Evolutionary conservation across 2,888 invertebrate species (phyloP).

Genomic region (Subacronicta megacephala): DNA sequence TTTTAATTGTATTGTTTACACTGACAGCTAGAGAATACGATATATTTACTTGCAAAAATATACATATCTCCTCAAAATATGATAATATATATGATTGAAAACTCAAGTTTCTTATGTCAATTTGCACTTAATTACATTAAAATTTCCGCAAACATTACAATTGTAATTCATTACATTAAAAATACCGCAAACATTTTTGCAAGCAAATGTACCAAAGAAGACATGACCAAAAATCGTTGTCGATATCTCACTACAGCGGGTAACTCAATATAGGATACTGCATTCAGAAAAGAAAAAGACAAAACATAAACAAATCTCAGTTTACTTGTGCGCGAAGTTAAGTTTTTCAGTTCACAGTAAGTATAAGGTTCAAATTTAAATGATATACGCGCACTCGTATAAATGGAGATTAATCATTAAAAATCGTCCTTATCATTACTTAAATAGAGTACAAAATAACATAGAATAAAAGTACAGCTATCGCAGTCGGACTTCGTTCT

Average conservation of each 20-base stretch:
- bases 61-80: not conserved
- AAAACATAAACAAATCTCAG: not conserved
- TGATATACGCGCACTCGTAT: not conserved
- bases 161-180: too few species aligned
- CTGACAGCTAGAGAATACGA: not conserved
- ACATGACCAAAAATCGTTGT: constrained; percentile 28
- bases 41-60: constrained; percentile 46
- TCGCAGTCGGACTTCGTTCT: too few species aligned
- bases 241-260: constrained; percentile 43
- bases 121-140: too few species aligned
- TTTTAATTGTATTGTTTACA: not conserved
- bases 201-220: constrained; percentile 34
- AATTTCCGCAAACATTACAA: too few species aligned
- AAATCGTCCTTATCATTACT: not conserved
- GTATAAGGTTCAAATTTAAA: too few species aligned
- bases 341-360: not conserved
- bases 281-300: constrained; percentile 1
- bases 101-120: too few species aligned
- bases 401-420: not conserved
- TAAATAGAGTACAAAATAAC: not conserved
- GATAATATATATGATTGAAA: too few species aligned
- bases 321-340: not conserved
- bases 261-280: constrained; percentile 41
- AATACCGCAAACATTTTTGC: constrained; percentile 20
- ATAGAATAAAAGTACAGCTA: not conserved